These are phyloP conservation scores for Eretmochelys imbricata DNA, from an alignment of 2,113 vertebrate genomes.

Conservation along the genomic window DNA sequence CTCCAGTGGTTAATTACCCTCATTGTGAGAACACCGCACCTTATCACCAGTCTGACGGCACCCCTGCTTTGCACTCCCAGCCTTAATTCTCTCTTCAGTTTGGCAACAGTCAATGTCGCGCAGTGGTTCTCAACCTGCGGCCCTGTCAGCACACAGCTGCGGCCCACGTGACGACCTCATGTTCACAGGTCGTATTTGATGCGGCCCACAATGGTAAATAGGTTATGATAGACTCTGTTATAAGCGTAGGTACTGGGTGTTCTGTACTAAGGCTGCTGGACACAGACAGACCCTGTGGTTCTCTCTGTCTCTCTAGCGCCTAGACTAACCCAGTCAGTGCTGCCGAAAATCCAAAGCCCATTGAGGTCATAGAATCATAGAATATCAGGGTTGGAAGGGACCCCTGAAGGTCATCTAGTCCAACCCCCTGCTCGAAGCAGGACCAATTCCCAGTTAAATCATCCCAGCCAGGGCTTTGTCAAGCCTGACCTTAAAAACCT, in stretches of 20 bases:
- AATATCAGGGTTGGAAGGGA: too few species aligned
- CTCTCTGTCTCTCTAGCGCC: not conserved
- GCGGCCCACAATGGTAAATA: too few species aligned
- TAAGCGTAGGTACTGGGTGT: not conserved
- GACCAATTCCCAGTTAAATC: too few species aligned
- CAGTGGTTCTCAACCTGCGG: too few species aligned
- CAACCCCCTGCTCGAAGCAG: too few species aligned
- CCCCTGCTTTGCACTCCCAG: not conserved
- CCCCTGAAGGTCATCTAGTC: too few species aligned
- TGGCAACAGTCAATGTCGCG: not conserved
- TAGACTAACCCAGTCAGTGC: not conserved
- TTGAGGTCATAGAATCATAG: too few species aligned
- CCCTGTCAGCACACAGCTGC: too few species aligned
- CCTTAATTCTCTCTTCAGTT: not conserved
- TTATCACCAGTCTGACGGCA: not conserved
- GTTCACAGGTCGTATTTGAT: too few species aligned
- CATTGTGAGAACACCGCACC: not conserved
- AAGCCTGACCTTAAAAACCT: too few species aligned
- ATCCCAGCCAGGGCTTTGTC: too few species aligned
- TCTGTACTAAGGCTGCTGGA: not conserved
- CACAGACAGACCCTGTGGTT: not conserved
- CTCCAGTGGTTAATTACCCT: not conserved
- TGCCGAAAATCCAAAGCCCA: not conserved
- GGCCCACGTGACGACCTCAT: too few species aligned
- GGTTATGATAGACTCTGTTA: not conserved